Conservation (phyloP, 2,797 vertebrate genomes). For the Lemur catta region DNA sequence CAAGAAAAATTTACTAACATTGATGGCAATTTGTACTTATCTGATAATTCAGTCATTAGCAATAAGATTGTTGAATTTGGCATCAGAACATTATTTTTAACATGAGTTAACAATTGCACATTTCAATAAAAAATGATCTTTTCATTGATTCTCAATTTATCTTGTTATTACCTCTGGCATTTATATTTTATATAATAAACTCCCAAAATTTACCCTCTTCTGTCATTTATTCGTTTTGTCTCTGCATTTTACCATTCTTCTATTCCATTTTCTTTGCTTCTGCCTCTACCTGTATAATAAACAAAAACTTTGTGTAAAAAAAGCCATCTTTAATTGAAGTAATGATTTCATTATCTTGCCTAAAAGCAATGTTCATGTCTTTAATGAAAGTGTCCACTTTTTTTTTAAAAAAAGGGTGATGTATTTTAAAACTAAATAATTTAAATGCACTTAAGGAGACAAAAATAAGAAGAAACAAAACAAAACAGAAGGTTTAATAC, state of each 20-base stretch:
- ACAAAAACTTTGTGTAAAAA: neutral
- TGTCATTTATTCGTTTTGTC: neutral
- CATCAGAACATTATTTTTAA: neutral
- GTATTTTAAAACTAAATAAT: neutral
- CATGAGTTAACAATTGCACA: neutral
- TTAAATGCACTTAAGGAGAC: neutral
- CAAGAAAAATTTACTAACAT: neutral
- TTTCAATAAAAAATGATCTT: neutral
- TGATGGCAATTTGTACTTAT: neutral
- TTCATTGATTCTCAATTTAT: neutral
- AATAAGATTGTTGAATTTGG: neutral
- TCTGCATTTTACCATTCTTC: neutral
- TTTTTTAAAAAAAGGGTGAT: neutral
- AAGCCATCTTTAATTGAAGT: neutral
- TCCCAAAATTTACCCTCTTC: too few species aligned
- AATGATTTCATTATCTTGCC: neutral
- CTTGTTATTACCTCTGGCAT: neutral
- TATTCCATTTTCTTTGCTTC: neutral
- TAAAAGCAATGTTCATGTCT: neutral
- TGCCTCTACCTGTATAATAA: neutral
- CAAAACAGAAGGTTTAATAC: neutral
- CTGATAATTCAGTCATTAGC: neutral
- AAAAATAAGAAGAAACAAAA: neutral
- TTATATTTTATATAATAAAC: neutral
- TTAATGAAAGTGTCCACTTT: neutral